Evolutionary conservation across 2,113 vertebrate genomes (phyloP).

Genomic region (Sisor rabdophorus): DNA sequence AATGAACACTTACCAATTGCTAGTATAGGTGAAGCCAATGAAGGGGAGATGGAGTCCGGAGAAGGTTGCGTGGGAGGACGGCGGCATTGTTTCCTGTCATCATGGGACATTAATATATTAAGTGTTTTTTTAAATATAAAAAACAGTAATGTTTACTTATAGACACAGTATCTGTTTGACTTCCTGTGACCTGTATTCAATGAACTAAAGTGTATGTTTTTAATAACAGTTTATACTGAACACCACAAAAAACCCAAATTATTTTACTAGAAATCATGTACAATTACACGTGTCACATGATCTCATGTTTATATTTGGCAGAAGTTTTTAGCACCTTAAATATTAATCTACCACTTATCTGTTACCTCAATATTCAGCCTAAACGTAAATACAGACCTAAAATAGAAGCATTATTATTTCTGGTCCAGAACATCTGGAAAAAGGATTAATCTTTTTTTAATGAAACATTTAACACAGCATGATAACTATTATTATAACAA

Average conservation of each 20-base stretch:
- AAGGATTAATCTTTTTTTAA: neutral
- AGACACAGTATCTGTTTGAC: neutral
- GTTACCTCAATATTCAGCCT: neutral
- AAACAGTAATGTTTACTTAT: neutral
- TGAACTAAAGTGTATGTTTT: too few relatives aligned
- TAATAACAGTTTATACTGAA: too few relatives aligned
- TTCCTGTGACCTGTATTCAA: neutral
- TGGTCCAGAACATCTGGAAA: neutral
- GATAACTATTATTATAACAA: neutral
- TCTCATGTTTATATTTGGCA: too few relatives aligned
- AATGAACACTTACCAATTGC: slow-evolving; percentile 84
- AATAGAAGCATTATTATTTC: neutral
- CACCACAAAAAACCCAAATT: too few relatives aligned
- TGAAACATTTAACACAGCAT: neutral
- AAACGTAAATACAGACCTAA: neutral
- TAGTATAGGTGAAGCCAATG: slow-evolving; percentile 96
- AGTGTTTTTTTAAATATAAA: neutral
- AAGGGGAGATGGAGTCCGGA: slow-evolving; percentile 97
- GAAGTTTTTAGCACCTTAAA: too few relatives aligned
- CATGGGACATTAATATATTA: neutral
- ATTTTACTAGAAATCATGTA: too few relatives aligned
- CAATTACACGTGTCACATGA: too few relatives aligned
- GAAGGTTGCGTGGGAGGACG: slow-evolving; percentile 92
- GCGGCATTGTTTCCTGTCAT: slow-evolving; percentile 92
- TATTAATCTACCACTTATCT: too few relatives aligned